Evolutionary conservation across 2,888 invertebrate genomes (phyloP).

Genomic region (Lampropteryx suffumata): DNA sequence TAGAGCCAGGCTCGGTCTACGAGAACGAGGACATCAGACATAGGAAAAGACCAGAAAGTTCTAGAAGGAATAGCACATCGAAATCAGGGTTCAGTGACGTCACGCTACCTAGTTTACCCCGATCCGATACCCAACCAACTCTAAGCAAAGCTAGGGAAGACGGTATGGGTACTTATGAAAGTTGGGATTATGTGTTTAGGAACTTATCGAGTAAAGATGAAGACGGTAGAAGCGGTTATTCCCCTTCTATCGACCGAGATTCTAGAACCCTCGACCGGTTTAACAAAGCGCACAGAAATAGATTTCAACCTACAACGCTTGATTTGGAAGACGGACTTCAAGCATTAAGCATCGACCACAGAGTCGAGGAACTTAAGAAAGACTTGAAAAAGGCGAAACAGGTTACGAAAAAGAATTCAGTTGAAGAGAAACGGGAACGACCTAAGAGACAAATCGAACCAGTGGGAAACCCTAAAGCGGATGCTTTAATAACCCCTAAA

Average conservation of each 20-base stretch:
- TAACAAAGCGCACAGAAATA: slow-evolving; percentile 71
- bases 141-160: slow-evolving; percentile 84
- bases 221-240: slow-evolving; percentile 87
- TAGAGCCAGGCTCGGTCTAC: slow-evolving; percentile 78
- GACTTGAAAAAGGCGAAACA: slow-evolving; percentile 65
- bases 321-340: slow-evolving; percentile 83
- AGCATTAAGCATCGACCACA: slow-evolving; percentile 75
- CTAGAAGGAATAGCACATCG: slow-evolving; percentile 65
- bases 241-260: slow-evolving; percentile 74
- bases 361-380: slow-evolving; percentile 78
- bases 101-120: slow-evolving; percentile 67
- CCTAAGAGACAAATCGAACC: slow-evolving; percentile 65
- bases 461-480: slow-evolving; percentile 61
- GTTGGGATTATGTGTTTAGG: slow-evolving; percentile 91
- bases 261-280: slow-evolving; percentile 71
- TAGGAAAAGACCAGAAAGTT: slow-evolving; percentile 53
- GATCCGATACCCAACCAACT: slow-evolving; percentile 75
- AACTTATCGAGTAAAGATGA: slow-evolving; percentile 88
- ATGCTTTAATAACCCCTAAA: slow-evolving; percentile 61
- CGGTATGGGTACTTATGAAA: slow-evolving; percentile 86
- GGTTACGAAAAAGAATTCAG: slow-evolving; percentile 52
- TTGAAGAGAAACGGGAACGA: slow-evolving; percentile 53
- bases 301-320: slow-evolving; percentile 76
- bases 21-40: slow-evolving; percentile 63
- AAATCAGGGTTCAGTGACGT: slow-evolving; percentile 72